Conservation (phyloP, 2,797 vertebrate genomes). For the Pterois miles region DNA sequence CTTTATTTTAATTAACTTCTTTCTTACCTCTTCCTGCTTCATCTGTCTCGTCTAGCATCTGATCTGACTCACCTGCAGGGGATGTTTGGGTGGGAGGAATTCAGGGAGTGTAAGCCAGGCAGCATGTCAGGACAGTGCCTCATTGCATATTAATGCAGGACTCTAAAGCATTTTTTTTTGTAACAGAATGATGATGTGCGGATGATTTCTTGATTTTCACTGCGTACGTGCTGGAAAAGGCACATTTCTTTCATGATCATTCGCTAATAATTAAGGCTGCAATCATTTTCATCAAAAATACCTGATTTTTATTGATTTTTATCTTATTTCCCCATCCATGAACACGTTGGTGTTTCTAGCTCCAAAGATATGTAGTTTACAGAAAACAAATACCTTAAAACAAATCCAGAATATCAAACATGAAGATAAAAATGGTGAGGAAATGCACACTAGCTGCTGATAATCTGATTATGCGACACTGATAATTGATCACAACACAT, state of each 20-base stretch:
- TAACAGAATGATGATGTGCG: not conserved
- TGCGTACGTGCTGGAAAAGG: not conserved
- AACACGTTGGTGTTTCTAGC: not conserved
- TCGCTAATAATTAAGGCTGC: not conserved
- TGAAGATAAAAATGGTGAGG: not conserved
- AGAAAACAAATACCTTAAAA: not conserved
- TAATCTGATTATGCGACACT: not conserved
- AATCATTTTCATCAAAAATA: not conserved
- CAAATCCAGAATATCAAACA: not conserved
- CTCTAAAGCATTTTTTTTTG: conserved; percentile 10
- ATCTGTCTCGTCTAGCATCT: conserved; percentile 8
- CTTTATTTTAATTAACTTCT: not conserved
- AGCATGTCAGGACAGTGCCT: conserved; percentile 57
- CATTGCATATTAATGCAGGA: conserved; percentile 46
- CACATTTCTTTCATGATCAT: not conserved
- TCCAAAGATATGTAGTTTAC: not conserved
- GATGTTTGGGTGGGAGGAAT: conserved; percentile 46
- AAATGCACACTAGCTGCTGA: not conserved
- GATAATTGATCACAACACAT: not conserved
- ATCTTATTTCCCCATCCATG: not conserved
- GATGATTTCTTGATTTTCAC: conserved; percentile 4
- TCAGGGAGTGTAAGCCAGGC: conserved; percentile 44
- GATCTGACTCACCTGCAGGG: conserved; percentile 38
- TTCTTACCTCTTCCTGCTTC: conserved; percentile 3
- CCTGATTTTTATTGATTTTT: not conserved